These are phyloP conservation scores for Camelus dromedarius DNA, from an alignment of 2,113 vertebrate genomes.

Conservation along the genomic window DNA sequence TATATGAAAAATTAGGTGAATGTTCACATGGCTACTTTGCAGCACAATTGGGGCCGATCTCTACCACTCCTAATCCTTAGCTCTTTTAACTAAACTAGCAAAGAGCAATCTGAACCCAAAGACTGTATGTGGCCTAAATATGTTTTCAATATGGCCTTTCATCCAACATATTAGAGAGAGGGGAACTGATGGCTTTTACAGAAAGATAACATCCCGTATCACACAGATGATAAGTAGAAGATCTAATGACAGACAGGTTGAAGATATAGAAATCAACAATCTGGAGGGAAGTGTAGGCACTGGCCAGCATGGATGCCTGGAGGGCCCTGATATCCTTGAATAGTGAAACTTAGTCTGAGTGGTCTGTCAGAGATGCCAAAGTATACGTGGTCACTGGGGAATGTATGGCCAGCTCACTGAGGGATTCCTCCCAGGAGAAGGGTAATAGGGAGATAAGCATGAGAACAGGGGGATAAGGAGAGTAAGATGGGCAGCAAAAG, in stretches of 20 bases:
- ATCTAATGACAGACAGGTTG: neutral
- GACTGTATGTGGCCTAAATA: neutral
- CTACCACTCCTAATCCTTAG: neutral
- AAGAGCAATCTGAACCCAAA: neutral
- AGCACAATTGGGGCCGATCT: neutral
- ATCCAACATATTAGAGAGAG: neutral
- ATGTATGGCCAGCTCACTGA: neutral
- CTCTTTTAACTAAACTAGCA: neutral
- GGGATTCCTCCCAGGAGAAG: neutral
- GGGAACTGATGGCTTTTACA: neutral
- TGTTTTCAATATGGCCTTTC: neutral
- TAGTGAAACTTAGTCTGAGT: neutral
- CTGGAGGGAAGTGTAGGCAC: neutral
- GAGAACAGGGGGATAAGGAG: neutral
- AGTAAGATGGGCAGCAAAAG: neutral
- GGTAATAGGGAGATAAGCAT: neutral
- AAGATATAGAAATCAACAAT: neutral
- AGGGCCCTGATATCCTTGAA: neutral
- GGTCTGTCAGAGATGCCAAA: neutral
- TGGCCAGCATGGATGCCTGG: neutral
- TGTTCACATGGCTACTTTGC: neutral
- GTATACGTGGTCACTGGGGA: neutral
- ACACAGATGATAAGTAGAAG: neutral
- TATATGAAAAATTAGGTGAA: neutral
- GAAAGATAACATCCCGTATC: neutral